Base-by-base conservation (phyloP, 2,888 invertebrate genomes). In the Panzeria rudis region DNA sequence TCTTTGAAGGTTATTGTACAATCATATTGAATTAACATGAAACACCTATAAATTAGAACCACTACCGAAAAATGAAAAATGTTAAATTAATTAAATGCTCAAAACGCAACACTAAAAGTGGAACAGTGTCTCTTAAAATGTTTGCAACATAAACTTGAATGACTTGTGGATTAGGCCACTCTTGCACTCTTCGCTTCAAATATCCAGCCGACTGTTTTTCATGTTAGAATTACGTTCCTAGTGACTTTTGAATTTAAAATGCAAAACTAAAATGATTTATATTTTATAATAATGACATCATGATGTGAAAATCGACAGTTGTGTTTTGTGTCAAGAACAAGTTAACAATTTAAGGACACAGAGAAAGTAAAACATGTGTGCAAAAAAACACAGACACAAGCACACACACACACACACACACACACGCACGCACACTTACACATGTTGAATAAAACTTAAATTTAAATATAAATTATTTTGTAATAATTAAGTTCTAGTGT, bases 291-390 rank as follows among this genome's bases (percentile, higher is more conserved):
- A 59, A 50, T 78, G 71, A 62, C 71, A 54, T 71, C 78, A 78
- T 32, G 44, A 52, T 78, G 78, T 20, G 69, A 78, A 78, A 62
- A 54, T 52, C 32, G 35, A 62, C 69, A 62, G 41, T 59, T 52
- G 62, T 41, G n/a, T 59, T 68, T n/a, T 32, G 32, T 68, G 56
- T 68, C 47, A 68, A 50, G 35, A 50, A 68, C 56, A 47, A 2
- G 54, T 56, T 47, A 54, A 52, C 9, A 5, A 29, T 56, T 56
- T 32, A 35, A 68, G 68, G 76, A 17, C 56, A 66, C 11, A 44
- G 32, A 17, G 47, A 59, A 56, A 66, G 17, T 35, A 66, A 73
- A 17, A 20, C 15, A 9, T 15, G 15, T 68, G 17, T 23, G 8
- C n/a, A 20, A 47, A 11, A 15, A 38, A n/a, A n/a, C n/a, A n/a